Evolutionary conservation across 2,888 invertebrate genomes (phyloP).

Genomic region (Meganola albula): DNA sequence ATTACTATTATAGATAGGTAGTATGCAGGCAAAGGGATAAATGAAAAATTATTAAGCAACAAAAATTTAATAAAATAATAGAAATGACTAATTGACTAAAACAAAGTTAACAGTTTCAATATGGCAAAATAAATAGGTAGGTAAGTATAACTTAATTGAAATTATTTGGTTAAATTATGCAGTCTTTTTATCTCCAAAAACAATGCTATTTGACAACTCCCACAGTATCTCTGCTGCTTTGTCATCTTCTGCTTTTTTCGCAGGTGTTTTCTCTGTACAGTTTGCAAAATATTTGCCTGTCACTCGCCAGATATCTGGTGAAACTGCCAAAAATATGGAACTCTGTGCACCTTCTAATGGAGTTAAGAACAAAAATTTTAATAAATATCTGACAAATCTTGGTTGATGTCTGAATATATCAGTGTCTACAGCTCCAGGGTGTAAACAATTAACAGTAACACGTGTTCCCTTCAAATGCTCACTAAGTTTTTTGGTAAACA

Average conservation of each 20-base stretch:
- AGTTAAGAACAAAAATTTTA: conserved; percentile 24
- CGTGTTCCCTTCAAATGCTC: conserved; percentile 78
- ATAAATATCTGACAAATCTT: conserved; percentile 63
- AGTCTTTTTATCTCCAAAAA: conserved; percentile 9
- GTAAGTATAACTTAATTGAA: no score
- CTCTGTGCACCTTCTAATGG: conserved; percentile 86
- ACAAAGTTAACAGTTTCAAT: no score
- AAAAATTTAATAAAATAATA: no score
- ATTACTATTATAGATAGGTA: no score
- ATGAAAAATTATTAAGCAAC: no score
- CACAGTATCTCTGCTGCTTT: conserved; percentile 85
- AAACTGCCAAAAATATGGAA: conserved; percentile 81
- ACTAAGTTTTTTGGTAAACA: conserved; percentile 82
- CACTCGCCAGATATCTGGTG: conserved; percentile 81
- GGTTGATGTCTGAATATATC: conserved; percentile 86
- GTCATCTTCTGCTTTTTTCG: conserved; percentile 77
- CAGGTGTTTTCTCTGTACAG: conserved; percentile 78
- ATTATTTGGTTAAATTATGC: no score
- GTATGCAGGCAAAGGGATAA: no score
- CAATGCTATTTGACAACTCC: conserved; percentile 80
- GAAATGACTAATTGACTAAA: no score
- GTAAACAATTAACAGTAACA: conserved; percentile 86
- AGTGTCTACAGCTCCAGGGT: conserved; percentile 88
- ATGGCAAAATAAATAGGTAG: no score
- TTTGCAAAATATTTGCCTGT: conserved; percentile 87